Evolutionary conservation across 2,113 vertebrate genomes (phyloP).

Genomic region (Nesoenas mayeri): DNA sequence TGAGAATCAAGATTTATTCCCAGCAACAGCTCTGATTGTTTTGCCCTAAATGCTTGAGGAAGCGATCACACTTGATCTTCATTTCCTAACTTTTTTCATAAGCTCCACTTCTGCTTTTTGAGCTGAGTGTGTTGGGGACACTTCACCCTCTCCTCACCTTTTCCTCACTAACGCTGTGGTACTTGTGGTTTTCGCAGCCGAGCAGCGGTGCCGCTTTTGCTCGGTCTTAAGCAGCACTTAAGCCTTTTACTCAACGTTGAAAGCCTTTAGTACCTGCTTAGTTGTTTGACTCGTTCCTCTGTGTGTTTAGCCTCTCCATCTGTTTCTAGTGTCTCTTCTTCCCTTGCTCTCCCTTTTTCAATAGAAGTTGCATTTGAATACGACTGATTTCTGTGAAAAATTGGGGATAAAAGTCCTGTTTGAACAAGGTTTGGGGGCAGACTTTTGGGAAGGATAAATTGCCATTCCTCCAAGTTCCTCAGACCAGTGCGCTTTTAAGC

Average conservation of each 20-base stretch:
- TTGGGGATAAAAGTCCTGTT: not conserved
- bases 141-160: not conserved
- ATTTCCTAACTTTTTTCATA: not conserved
- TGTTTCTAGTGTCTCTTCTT: not conserved
- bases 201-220: not conserved
- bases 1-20: not conserved
- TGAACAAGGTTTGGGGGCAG: not conserved
- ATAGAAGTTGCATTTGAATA: not conserved
- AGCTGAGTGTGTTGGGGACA: not conserved
- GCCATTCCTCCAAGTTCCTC: not conserved
- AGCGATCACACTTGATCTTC: not conserved
- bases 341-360: not conserved
- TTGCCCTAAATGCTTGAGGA: not conserved
- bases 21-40: not conserved
- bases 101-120: conserved; percentile 12
- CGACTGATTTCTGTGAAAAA: not conserved
- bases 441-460: not conserved
- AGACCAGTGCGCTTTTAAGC: not conserved
- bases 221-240: not conserved
- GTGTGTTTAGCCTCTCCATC: not conserved
- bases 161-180: not conserved
- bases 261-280: not conserved
- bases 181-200: not conserved
- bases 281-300: not conserved
- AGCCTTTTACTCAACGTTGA: not conserved